Conservation (phyloP, 2,113 vertebrate genomes). For the Hemicordylus capensis region DNA sequence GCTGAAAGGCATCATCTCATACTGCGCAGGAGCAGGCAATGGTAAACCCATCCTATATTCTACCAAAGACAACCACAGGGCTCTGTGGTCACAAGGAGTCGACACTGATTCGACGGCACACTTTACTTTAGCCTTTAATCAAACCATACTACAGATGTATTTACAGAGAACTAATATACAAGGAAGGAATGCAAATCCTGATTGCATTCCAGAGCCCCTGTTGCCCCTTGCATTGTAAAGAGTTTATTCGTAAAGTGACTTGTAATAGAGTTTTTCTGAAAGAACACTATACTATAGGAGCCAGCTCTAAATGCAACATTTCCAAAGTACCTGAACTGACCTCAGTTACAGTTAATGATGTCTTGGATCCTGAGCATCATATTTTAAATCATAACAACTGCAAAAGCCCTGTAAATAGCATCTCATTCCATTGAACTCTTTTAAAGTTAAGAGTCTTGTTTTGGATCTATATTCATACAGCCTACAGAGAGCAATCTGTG, state of each 20-base stretch:
- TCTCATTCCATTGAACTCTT: not conserved
- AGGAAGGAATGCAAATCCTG: slow-evolving; percentile 13
- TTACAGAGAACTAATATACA: slow-evolving; percentile 17
- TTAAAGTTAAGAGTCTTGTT: not conserved
- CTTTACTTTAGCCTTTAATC: slow-evolving; percentile 7
- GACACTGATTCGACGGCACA: too few species aligned
- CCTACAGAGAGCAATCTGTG: not conserved
- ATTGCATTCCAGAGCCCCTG: not conserved
- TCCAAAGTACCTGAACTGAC: not conserved
- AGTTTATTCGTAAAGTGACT: not conserved
- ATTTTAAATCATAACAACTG: not conserved
- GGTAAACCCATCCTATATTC: too few species aligned
- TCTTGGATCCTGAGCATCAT: not conserved
- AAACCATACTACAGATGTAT: not conserved
- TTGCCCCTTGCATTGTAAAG: not conserved
- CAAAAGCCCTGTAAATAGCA: not conserved
- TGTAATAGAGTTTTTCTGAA: not conserved
- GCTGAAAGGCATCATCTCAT: too few species aligned
- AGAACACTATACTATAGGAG: not conserved
- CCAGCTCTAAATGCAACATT: not conserved
- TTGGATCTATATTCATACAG: not conserved
- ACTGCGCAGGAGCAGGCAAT: too few species aligned
- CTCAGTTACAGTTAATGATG: not conserved
- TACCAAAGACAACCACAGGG: too few species aligned
- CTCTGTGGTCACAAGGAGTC: too few species aligned